Percentiles rank a stretch among this genome's conserved stretches.
Conservation (phyloP, 1,140 invertebrate genomes). For the Brachionus plicatilis region DNA sequence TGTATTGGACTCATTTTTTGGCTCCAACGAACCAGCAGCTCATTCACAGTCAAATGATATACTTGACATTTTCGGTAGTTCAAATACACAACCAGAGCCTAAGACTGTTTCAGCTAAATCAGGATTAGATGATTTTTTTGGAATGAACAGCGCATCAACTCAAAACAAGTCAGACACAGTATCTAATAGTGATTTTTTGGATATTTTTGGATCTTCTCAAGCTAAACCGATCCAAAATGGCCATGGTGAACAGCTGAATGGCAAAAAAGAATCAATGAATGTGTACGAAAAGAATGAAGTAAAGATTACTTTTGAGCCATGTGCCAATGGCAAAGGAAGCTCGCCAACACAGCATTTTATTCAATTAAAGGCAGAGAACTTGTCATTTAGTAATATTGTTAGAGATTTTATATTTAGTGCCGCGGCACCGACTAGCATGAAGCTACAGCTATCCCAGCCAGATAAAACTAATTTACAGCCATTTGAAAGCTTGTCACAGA, state of each 20-base stretch:
- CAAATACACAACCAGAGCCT: neutral
- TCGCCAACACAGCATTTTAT: constrained; percentile 24
- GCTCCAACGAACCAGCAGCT: neutral
- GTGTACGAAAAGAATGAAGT: constrained; percentile 36
- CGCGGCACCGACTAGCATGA: constrained; percentile 9
- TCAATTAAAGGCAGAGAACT: constrained; percentile 3
- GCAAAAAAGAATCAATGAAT: neutral
- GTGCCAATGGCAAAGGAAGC: neutral
- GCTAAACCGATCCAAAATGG: neutral
- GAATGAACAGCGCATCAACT: neutral
- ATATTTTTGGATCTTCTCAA: neutral
- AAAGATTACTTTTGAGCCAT: constrained; percentile 31
- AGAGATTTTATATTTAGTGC: constrained; percentile 36
- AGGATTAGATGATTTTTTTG: neutral
- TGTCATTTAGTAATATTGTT: neutral
- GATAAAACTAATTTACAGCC: neutral
- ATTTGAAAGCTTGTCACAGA: neutral
- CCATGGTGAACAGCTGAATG: neutral
- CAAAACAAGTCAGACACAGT: neutral
- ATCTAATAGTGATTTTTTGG: neutral
- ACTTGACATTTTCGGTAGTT: neutral
- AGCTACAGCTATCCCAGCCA: constrained; percentile 10
- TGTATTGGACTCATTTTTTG: neutral
- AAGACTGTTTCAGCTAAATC: neutral
- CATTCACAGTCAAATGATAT: neutral